Conservation (phyloP, 2,797 vertebrate species). For the Dermochelys coriacea region DNA sequence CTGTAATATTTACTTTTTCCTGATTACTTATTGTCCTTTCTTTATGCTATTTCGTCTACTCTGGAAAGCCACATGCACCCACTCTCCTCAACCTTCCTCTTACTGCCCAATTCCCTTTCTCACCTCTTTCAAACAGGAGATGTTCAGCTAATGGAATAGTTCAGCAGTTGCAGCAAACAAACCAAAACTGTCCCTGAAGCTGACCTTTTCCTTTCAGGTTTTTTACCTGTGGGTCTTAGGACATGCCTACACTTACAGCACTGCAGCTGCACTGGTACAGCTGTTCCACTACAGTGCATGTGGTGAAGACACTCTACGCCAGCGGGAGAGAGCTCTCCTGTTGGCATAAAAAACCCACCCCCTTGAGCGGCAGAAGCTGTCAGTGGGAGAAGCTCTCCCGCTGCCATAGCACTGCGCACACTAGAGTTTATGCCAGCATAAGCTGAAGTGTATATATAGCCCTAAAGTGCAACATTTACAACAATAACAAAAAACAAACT, state of each 20-base stretch:
- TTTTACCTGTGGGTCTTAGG: neutral
- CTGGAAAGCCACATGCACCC: neutral
- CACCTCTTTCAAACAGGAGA: neutral
- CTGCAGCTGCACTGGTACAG: too few relatives aligned
- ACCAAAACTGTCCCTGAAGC: neutral
- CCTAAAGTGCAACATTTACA: neutral
- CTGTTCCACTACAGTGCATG: too few relatives aligned
- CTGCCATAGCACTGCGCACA: too few relatives aligned
- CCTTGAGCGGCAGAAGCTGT: too few relatives aligned
- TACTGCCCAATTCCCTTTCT: neutral
- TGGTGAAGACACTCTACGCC: too few relatives aligned
- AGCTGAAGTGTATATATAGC: too few relatives aligned
- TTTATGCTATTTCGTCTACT: slow-evolving; percentile 3
- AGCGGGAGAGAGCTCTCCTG: too few relatives aligned
- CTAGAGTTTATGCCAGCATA: too few relatives aligned
- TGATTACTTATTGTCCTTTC: slow-evolving; percentile 5
- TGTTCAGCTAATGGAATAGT: neutral
- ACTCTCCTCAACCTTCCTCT: neutral
- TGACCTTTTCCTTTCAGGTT: fast-evolving
- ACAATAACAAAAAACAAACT: neutral
- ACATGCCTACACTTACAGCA: too few relatives aligned
- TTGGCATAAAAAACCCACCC: too few relatives aligned
- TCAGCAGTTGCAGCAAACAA: neutral
- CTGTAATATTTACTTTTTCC: slow-evolving; percentile 12
- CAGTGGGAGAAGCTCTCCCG: too few relatives aligned